Percentiles rank a stretch among this genome's conserved stretches.
Conservation (phyloP, 2,113 vertebrate species). For the Cebidichthys violaceus region DNA sequence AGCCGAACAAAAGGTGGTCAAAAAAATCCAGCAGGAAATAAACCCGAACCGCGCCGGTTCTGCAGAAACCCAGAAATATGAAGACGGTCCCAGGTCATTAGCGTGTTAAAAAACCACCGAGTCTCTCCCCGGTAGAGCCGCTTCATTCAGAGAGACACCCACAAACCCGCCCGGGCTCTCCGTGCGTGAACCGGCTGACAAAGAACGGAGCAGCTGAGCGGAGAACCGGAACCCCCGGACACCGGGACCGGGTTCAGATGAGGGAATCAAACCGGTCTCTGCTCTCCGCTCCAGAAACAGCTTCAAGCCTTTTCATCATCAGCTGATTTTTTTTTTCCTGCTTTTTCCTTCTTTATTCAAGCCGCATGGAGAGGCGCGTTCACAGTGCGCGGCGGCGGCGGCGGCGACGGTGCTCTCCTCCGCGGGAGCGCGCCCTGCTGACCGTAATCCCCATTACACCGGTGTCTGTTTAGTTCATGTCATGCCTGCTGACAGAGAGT, state of each 20-base stretch:
- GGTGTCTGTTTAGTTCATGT: background rate
- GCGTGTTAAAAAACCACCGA: background rate
- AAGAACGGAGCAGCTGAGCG: slow-evolving; percentile 56
- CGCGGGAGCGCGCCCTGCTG: slow-evolving; percentile 63
- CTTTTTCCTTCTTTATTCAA: slow-evolving; percentile 58
- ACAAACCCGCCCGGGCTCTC: slow-evolving; percentile 34
- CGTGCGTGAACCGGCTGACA: slow-evolving; percentile 58
- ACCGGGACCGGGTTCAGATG: slow-evolving; percentile 38
- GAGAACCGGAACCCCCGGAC: slow-evolving; percentile 23
- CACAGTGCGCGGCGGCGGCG: slow-evolving; percentile 43
- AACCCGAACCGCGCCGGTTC: background rate
- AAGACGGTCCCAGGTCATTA: background rate
- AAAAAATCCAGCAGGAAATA: slow-evolving; percentile 8
- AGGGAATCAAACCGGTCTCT: background rate
- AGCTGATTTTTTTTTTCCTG: slow-evolving; percentile 19
- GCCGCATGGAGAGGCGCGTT: slow-evolving; percentile 73
- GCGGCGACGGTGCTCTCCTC: slow-evolving; percentile 37
- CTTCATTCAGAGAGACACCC: slow-evolving; percentile 35
- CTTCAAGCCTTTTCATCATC: slow-evolving; percentile 28
- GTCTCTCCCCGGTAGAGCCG: background rate
- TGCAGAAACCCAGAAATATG: background rate
- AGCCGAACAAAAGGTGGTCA: slow-evolving; percentile 61
- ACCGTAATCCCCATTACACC: slow-evolving; percentile 1
- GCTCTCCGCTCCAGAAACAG: background rate
- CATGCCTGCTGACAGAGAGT: background rate